Conservation (phyloP, 1,140 invertebrate species). For the Drosophila auraria region DNA sequence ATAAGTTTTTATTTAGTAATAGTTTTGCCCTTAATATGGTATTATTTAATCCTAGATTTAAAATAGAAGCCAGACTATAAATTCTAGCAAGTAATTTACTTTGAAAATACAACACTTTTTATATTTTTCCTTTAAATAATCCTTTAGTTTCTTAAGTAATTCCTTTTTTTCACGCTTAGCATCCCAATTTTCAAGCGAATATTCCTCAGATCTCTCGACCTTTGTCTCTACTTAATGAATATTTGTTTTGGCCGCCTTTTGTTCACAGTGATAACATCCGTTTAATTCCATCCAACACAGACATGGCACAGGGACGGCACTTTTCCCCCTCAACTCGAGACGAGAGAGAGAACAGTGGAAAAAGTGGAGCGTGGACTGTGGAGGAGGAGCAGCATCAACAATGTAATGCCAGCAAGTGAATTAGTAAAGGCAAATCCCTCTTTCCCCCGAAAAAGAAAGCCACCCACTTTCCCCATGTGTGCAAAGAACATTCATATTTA, state of each 20-base stretch:
- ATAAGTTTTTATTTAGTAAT: too few relatives aligned
- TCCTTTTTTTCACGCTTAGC: background rate
- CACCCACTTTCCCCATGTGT: conserved; percentile 24
- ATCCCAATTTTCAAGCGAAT: background rate
- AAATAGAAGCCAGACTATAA: too few relatives aligned
- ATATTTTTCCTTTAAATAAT: background rate
- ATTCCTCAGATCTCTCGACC: background rate
- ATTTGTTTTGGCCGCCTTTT: background rate
- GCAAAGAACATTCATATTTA: conserved; percentile 60
- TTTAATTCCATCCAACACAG: conserved; percentile 13
- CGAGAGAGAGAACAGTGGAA: background rate
- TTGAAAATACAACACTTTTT: too few relatives aligned
- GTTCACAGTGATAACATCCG: conserved; percentile 14
- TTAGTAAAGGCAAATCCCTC: conserved; percentile 24
- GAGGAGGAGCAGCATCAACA: conserved; percentile 7
- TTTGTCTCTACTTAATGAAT: conserved; percentile 11
- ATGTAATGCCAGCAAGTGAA: conserved; percentile 8
- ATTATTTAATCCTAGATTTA: too few relatives aligned
- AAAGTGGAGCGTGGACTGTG: background rate
- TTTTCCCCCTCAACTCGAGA: background rate
- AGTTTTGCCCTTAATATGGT: too few relatives aligned
- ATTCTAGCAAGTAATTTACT: too few relatives aligned
- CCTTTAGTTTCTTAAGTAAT: background rate
- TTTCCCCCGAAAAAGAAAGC: background rate
- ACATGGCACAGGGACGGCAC: background rate